Conservation (phyloP, 2,113 vertebrate species). For the Poicephalus gulielmi region DNA sequence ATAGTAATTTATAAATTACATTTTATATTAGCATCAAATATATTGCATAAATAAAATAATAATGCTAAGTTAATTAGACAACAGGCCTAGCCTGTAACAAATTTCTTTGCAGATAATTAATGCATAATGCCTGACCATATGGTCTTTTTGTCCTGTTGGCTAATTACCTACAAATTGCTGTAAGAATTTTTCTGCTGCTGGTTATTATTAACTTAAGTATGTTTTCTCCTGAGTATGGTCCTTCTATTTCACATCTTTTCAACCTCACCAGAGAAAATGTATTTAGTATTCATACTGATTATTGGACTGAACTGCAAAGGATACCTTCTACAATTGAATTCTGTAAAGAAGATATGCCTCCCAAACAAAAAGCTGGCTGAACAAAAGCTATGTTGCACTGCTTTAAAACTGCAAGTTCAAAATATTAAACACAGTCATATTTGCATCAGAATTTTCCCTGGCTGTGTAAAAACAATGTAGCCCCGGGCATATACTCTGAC, state of each 20-base stretch:
- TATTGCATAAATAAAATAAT: conserved; percentile 39
- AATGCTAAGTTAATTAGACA: conserved; percentile 21
- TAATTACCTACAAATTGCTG: conserved; percentile 65
- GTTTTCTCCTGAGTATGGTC: conserved; percentile 41
- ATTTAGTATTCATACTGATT: not conserved
- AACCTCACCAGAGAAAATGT: not conserved
- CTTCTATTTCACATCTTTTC: conserved; percentile 5
- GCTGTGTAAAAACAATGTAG: not conserved
- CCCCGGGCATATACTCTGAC: conserved; percentile 3
- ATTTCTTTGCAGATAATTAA: conserved; percentile 26
- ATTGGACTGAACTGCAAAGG: not conserved
- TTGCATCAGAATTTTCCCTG: conserved; percentile 28
- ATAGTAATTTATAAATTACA: conserved; percentile 24
- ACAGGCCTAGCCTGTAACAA: not conserved
- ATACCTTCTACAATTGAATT: not conserved
- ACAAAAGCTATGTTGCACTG: not conserved
- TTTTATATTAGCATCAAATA: not conserved
- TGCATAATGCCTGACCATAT: conserved; percentile 16
- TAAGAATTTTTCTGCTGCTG: conserved; percentile 46
- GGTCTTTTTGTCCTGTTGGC: conserved; percentile 31
- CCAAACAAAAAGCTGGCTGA: not conserved
- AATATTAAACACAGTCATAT: not conserved
- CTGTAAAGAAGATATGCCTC: not conserved
- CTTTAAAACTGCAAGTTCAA: conserved; percentile 20
- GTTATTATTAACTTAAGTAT: conserved; percentile 42